Base-by-base conservation (phyloP, 2,797 vertebrate species). In the Poecilia gillii region DNA sequence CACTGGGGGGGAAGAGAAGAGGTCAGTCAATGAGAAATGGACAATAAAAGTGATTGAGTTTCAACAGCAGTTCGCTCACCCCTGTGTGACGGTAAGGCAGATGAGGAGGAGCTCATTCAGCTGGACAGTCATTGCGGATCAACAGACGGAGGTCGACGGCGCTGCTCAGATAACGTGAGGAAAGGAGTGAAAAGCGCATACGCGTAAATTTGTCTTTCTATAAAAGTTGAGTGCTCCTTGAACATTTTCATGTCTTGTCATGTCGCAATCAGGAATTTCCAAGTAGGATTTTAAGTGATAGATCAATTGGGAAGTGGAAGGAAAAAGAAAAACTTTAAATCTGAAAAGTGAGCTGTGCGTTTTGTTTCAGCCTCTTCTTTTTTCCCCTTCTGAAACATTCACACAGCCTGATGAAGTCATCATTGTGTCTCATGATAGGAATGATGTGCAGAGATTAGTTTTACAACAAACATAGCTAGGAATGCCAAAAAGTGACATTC, bases 51-150 rank as follows among this genome's bases (percentile, higher is more conserved):
- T 41, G 23, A 18, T 64, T 57, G 9, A 20, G 51, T 18, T 71
- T 81, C 0, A 16, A 47, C 47, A 62, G 46, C 2, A 9, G 20
- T 41, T 72, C 33, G 74, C 93, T 95, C 88, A 95, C 95, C 93
- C 76, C 6, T 78, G 90, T 11, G 76, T 83, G 53, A 88, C 14
- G 74, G 79, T 83, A 90, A 94, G 68, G 74, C 75, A 80, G 59
- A 93, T 74, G 85, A 88, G 64, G 79, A 94, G 84, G 0, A 91
- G 77, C n/a, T 62, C 53, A 71, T 77, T 73, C 47, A 88, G 81
- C 62, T 66, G 84, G 59, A 73, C 73, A 16, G 59, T 79, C 92
- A 94, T 94, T 3, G 78, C 55, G 70, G 81, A 45, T 83, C 72
- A 18, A 70, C 70, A 25, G 84, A 45, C 59, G 41, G 82, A 73